These are phyloP conservation scores for Xiphorhynchus elegans DNA, from an alignment of 2,113 vertebrate species.

Conservation along the genomic window DNA sequence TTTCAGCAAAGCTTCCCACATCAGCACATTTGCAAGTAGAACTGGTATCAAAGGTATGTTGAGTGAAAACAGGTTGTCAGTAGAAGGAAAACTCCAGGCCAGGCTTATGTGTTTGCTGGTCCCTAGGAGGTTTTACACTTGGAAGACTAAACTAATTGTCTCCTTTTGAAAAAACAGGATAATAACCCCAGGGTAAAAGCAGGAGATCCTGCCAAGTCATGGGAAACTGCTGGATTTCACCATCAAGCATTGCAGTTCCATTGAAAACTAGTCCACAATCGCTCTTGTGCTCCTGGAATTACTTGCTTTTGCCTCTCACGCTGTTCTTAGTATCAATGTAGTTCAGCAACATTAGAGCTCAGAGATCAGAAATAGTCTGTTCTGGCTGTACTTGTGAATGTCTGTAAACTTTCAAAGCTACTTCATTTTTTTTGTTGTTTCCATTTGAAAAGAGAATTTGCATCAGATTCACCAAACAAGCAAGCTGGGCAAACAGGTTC, in stretches of 20 bases:
- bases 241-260: neutral
- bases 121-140: neutral
- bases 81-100: neutral
- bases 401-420: neutral
- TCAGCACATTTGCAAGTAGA: slow-evolving; percentile 20
- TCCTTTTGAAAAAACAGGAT: neutral
- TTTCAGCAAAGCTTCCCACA: neutral
- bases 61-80: neutral
- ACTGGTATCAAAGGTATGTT: neutral
- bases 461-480: neutral
- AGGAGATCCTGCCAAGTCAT: neutral
- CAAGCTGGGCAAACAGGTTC: neutral
- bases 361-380: neutral
- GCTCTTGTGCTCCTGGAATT: neutral
- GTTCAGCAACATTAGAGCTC: neutral
- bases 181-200: neutral
- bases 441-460: neutral
- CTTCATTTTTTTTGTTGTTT: neutral
- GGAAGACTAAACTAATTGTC: neutral
- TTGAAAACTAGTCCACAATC: neutral
- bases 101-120: neutral
- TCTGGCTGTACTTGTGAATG: neutral
- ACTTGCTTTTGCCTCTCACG: neutral
- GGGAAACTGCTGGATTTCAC: neutral
- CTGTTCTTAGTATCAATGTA: neutral